Evolutionary conservation across 2,888 invertebrate species (phyloP).

Genomic region (Harmothoe impar): DNA sequence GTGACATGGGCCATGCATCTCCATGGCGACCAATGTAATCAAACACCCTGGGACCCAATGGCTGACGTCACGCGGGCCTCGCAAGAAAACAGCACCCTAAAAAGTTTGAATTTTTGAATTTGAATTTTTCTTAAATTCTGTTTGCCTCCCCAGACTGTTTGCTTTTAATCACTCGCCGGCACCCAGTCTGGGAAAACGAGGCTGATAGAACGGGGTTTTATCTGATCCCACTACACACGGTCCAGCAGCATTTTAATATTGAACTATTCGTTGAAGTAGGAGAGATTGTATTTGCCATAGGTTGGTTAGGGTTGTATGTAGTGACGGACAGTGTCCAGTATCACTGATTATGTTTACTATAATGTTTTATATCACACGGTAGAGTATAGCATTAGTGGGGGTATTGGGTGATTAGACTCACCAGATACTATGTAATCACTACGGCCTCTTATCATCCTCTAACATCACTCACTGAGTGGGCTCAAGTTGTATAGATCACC

Average conservation of each 20-base stretch:
- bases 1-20: constrained; percentile 23
- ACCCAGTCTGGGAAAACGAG: background rate
- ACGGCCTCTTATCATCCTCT: background rate
- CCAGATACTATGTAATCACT: constrained; percentile 5
- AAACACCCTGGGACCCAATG: background rate
- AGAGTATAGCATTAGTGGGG: constrained; percentile 34
- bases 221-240: background rate
- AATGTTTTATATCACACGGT: background rate
- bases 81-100: background rate
- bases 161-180: constrained; percentile 13
- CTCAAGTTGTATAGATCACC: constrained; percentile 13
- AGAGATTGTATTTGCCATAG: background rate
- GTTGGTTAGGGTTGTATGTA: background rate
- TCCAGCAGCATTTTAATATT: background rate
- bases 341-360: background rate
- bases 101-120: background rate
- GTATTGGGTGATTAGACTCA: background rate
- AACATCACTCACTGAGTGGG: constrained; percentile 35
- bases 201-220: background rate
- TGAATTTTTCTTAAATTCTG: background rate
- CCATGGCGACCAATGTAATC: constrained; percentile 45
- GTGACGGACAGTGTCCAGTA: background rate
- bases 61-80: constrained; percentile 41
- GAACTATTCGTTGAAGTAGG: no score
- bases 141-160: background rate